These are phyloP conservation scores for Macheiramphus alcinus DNA, from an alignment of 2,113 vertebrate genomes.

Conservation along the genomic window DNA sequence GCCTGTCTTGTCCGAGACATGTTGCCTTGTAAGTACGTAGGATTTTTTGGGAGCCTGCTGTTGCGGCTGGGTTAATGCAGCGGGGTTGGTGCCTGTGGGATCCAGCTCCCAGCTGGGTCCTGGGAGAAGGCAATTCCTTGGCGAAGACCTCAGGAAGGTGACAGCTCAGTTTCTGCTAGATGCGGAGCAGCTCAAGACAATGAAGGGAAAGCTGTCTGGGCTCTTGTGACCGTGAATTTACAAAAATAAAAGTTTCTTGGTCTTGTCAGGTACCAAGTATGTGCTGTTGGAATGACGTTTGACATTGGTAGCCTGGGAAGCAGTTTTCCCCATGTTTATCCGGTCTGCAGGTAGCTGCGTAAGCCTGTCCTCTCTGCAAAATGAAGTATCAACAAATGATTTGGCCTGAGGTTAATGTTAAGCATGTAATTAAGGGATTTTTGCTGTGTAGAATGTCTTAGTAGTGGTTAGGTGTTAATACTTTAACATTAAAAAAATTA, in stretches of 20 bases:
- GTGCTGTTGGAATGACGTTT: not conserved
- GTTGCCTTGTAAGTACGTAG: accelerated
- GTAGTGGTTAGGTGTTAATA: not conserved
- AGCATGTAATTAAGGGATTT: not conserved
- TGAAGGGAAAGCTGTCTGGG: not conserved
- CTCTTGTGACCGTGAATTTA: not conserved
- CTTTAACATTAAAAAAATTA: not conserved
- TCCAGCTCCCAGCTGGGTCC: not conserved
- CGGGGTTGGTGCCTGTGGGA: not conserved
- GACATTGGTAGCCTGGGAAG: not conserved
- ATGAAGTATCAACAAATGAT: not conserved
- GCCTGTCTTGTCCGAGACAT: accelerated
- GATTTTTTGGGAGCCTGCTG: not conserved
- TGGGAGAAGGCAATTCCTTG: not conserved
- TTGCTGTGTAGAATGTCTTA: not conserved
- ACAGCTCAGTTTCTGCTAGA: not conserved
- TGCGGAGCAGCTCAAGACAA: not conserved
- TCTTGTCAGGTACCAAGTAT: not conserved
- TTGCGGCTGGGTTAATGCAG: not conserved
- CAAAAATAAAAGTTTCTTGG: not conserved
- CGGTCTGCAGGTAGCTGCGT: not conserved
- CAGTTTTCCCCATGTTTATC: not conserved
- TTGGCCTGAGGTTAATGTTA: not conserved
- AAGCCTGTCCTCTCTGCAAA: not conserved
- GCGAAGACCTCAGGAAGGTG: not conserved